phyloP scores from a whole-genome alignment of 2,113 vertebrate species.

The Coptodon bakossiorum region DNA sequence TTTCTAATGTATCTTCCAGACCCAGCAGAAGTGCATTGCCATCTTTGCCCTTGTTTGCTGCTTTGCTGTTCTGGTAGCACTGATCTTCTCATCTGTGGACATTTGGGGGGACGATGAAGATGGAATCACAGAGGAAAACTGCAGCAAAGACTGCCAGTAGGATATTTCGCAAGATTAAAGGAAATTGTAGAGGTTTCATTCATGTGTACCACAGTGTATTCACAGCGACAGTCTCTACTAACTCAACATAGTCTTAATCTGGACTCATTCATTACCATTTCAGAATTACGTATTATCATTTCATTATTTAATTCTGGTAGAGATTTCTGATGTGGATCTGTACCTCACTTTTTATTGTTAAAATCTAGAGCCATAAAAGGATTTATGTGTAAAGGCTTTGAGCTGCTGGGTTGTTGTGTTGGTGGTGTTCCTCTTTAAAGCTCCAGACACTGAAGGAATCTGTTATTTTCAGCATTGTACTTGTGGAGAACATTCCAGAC shows the following conservation, averaged over 20 bases:
- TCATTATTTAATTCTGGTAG: not conserved
- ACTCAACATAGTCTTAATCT: not conserved
- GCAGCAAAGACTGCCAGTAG: slow-evolving; percentile 90
- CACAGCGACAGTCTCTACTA: not conserved
- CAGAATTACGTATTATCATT: rapidly evolving
- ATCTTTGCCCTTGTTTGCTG: slow-evolving; percentile 92
- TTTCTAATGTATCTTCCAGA: slow-evolving; percentile 65
- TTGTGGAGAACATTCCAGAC: slow-evolving; percentile 89
- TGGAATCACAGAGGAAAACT: slow-evolving; percentile 90
- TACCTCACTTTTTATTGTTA: not conserved
- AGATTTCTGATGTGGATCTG: not conserved
- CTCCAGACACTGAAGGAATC: not conserved
- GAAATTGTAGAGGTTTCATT: not conserved
- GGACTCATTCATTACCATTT: not conserved
- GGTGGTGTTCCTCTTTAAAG: not conserved
- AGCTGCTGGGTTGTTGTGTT: not conserved
- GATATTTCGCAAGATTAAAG: slow-evolving; percentile 31
- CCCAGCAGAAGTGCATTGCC: slow-evolving; percentile 94
- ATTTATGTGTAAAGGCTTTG: not conserved
- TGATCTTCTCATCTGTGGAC: slow-evolving; percentile 94
- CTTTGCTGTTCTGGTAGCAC: slow-evolving; percentile 83
- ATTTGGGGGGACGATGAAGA: slow-evolving; percentile 88
- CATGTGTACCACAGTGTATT: not conserved
- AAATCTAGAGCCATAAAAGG: not conserved
- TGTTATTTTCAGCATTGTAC: slow-evolving; percentile 73